Evolutionary conservation across 2,113 vertebrate species (phyloP).

Genomic region (Perca schrenkii): DNA sequence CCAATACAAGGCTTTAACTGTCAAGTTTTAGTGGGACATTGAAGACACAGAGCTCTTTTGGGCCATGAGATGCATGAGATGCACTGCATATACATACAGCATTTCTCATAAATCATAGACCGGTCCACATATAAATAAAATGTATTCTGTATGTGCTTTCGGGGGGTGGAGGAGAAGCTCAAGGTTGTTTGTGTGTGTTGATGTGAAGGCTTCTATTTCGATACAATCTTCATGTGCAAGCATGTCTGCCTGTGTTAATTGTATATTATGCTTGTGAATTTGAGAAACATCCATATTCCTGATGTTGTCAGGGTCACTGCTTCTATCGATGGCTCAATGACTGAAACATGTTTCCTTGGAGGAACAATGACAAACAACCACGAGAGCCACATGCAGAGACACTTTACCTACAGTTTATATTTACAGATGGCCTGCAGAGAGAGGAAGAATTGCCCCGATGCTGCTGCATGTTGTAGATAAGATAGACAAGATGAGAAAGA

Average conservation of each 20-base stretch:
- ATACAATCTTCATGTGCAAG: neutral
- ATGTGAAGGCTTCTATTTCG: neutral
- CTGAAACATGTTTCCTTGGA: neutral
- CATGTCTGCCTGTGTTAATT: slow-evolving; percentile 5
- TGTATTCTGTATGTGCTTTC: too few species aligned
- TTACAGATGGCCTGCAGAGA: neutral
- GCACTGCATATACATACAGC: slow-evolving; percentile 1
- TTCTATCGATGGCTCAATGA: neutral
- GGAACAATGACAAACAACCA: neutral
- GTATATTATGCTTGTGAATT: slow-evolving; percentile 10
- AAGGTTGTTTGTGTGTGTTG: slow-evolving; percentile 39
- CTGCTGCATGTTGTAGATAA: slow-evolving; percentile 1
- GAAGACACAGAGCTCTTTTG: neutral
- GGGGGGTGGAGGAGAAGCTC: neutral
- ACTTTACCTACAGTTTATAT: neutral
- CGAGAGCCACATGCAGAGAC: neutral
- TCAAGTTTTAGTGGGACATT: slow-evolving; percentile 28
- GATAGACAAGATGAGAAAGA: slow-evolving; percentile 2
- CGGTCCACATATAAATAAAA: neutral
- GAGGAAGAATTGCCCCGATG: neutral
- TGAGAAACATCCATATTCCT: slow-evolving; percentile 6
- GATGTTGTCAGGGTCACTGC: slow-evolving; percentile 9
- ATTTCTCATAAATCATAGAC: slow-evolving; percentile 45
- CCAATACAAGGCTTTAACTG: slow-evolving; percentile 33
- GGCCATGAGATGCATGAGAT: slow-evolving; percentile 4